These are phyloP conservation scores for Lepeophtheirus salmonis DNA, from an alignment of 1,140 invertebrate genomes.

Conservation along the genomic window DNA sequence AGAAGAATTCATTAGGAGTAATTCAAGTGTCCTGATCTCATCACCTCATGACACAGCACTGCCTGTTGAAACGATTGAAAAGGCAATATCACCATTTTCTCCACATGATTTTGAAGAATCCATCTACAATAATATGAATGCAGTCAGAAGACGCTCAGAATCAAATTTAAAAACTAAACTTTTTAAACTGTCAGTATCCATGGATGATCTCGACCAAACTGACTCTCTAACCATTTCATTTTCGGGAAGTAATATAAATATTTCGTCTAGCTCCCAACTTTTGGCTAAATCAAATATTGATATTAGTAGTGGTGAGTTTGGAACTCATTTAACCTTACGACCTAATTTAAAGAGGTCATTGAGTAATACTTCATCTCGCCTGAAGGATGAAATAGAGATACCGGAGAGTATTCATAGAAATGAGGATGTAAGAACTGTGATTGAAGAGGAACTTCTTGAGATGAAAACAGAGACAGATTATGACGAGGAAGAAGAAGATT, in stretches of 20 bases:
- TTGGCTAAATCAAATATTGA: constrained; percentile 11
- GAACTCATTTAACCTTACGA: constrained; percentile 3
- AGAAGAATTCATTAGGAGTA: not conserved
- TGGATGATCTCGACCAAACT: not conserved
- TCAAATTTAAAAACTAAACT: constrained; percentile 2
- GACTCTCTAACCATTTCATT: constrained; percentile 11
- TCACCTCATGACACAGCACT: not conserved
- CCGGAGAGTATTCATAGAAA: not conserved
- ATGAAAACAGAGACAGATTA: not conserved
- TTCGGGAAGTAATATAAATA: not conserved
- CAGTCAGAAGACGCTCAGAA: not conserved
- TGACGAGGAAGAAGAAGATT: not conserved
- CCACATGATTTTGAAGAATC: no score
- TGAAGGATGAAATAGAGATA: not conserved
- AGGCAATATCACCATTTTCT: no score
- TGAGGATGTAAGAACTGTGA: not conserved
- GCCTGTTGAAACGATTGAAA: no score
- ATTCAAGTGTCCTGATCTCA: not conserved
- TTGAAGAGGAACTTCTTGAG: not conserved
- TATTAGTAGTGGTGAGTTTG: not conserved
- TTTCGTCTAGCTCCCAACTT: not conserved
- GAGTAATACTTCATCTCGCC: not conserved
- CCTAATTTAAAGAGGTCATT: not conserved
- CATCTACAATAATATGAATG: no score
- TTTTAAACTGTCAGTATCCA: constrained; percentile 9